These are phyloP conservation scores for Paragorgia papillata DNA, from an alignment of 92 coral and sea anemone species.

Conservation along the genomic window DNA sequence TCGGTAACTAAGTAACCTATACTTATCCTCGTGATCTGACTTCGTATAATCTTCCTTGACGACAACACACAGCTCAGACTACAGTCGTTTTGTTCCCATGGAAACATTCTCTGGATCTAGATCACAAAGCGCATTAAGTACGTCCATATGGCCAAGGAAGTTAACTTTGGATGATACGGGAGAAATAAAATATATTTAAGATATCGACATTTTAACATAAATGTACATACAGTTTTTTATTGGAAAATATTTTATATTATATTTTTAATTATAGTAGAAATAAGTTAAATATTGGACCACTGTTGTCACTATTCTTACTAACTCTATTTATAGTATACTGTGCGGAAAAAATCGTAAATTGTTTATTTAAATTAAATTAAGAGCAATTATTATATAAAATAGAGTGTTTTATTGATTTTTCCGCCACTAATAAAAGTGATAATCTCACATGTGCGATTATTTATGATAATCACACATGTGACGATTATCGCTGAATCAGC, in stretches of 20 bases:
- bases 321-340: too few relatives aligned
- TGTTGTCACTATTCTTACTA: too few relatives aligned
- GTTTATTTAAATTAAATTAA: too few relatives aligned
- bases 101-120: conserved; percentile 21
- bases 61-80: conserved; percentile 1
- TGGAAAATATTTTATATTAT: not conserved
- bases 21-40: not conserved
- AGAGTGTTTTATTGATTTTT: too few relatives aligned
- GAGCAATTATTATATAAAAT: too few relatives aligned
- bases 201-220: not conserved
- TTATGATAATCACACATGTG: too few relatives aligned
- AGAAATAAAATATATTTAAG: conserved; percentile 30
- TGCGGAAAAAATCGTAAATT: too few relatives aligned
- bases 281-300: too few relatives aligned
- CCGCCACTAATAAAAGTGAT: too few relatives aligned
- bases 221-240: not conserved
- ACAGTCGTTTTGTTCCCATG: conserved; percentile 21
- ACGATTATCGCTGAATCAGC: too few relatives aligned
- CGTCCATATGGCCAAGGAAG: conserved; percentile 25
- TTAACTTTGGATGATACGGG: conserved; percentile 38
- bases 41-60: not conserved
- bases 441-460: too few relatives aligned
- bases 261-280: not conserved
- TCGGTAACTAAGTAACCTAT: too few relatives aligned
- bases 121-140: not conserved